Evolutionary conservation across 2,797 vertebrate genomes (phyloP), one percentile per base, ranked within the genome.

Genomic region (Falco biarmicus): DNA sequence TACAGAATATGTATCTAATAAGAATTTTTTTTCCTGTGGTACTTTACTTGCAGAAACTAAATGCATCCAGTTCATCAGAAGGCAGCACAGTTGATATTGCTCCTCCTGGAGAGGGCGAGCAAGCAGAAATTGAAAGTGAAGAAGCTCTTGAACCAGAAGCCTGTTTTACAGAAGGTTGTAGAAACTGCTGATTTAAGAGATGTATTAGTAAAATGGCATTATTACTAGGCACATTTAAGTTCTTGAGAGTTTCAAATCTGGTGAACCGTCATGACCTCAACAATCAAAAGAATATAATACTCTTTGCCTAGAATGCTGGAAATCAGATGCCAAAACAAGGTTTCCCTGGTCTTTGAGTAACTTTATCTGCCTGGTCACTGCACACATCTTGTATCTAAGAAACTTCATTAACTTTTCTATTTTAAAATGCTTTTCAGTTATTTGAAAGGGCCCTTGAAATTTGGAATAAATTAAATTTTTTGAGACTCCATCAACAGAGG

Each of bases 41-140:
- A 75, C 94, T 98, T 97, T 96, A 93, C 96, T 98, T 97, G 84
- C 97, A 99, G 99, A 98, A 97, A 93, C 87, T 98, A 74, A 98
- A 99, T 66, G 98, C 97, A 94, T 91, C 98, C 90, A 99, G 99
- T 97, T 99, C 99, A 71, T 99, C 99, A 32, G 99, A 99, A 97
- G 99, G 99, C 94, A 99, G 99, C 97, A 99, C 99, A 15, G 98
- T 99, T 89, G 98, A 99, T 81, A 98, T 99, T 93, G 97, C 98
- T 69, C 98, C 97, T 63, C 97, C 97, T 25, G 97, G 98, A 69
- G 99, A 99, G 84, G 98, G 98, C 50, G 99, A 99, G 64, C 98
- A 98, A 87, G 85, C 98, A 79, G 99, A 99, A 91, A 95, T 97
- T 87, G 99, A 99, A 93, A 96, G 98, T 4, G 99, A 99, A 94